A percentile compares a stretch with the other conserved stretches of the same genome.
Evolutionary conservation across 2,888 invertebrate species (phyloP).

Genomic region (Furcula furcula): DNA sequence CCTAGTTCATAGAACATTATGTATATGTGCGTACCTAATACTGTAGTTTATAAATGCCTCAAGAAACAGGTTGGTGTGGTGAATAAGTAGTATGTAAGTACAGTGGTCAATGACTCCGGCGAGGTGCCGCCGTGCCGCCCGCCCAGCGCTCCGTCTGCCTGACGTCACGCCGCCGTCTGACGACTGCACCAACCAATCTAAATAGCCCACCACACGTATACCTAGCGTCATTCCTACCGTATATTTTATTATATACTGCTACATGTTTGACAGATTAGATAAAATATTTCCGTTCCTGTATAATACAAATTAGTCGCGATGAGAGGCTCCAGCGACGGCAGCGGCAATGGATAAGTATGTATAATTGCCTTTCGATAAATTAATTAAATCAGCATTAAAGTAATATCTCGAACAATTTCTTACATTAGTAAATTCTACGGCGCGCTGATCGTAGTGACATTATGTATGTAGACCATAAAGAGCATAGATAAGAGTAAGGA

Average conservation of each 20-base stretch:
- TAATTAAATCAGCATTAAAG: neutral
- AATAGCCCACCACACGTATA: too few species aligned
- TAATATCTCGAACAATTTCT: too few species aligned
- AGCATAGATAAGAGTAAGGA: too few species aligned
- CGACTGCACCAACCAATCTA: too few species aligned
- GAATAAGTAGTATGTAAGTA: slow-evolving; percentile 2
- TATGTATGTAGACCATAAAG: too few species aligned
- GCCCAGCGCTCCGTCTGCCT: neutral
- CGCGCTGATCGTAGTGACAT: neutral
- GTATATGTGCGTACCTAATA: neutral
- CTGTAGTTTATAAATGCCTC: neutral
- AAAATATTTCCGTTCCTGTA: neutral
- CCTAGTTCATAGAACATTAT: slow-evolving; percentile 3
- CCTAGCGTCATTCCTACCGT: too few species aligned
- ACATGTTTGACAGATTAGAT: neutral
- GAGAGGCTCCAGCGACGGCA: too few species aligned
- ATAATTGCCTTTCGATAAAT: neutral
- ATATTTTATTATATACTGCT: too few species aligned
- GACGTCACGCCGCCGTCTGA: too few species aligned
- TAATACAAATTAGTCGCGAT: too few species aligned
- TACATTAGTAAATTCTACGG: too few species aligned
- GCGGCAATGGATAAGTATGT: too few species aligned
- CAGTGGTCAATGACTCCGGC: slow-evolving; percentile 7
- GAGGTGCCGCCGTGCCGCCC: neutral
- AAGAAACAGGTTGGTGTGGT: neutral